Percentiles rank a stretch among this genome's conserved stretches.
These are phyloP conservation scores for Copidosoma floridanum DNA, from an alignment of 1,140 invertebrate genomes.

Conservation along the genomic window DNA sequence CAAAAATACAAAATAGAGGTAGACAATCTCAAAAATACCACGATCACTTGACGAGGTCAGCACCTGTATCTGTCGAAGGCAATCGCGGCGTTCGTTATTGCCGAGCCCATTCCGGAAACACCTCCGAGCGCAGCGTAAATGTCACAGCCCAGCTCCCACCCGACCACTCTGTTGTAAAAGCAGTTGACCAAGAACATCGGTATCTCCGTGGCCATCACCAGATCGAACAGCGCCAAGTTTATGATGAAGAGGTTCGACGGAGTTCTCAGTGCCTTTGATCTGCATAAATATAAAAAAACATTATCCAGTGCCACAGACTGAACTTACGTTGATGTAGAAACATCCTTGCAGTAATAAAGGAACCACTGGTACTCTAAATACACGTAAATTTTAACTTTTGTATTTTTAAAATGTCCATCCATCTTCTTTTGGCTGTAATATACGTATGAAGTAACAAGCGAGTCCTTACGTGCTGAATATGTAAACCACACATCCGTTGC, in stretches of 20 bases:
- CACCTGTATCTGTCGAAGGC: slow-evolving; percentile 76
- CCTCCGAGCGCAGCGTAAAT: slow-evolving; percentile 68
- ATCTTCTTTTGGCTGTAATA: too few relatives aligned
- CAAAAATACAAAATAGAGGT: not conserved
- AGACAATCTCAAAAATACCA: not conserved
- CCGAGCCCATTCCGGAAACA: slow-evolving; percentile 70
- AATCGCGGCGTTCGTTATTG: slow-evolving; percentile 73
- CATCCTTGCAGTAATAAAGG: too few relatives aligned
- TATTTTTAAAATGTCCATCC: too few relatives aligned
- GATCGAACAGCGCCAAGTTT: slow-evolving; percentile 74
- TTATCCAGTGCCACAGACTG: too few relatives aligned
- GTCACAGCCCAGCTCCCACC: slow-evolving; percentile 69
- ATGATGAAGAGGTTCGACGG: slow-evolving; percentile 79
- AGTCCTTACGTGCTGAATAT: slow-evolving; percentile 74
- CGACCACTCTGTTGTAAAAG: slow-evolving; percentile 64
- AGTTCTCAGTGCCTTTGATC: slow-evolving; percentile 71
- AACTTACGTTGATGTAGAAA: too few relatives aligned
- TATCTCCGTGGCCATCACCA: slow-evolving; percentile 75
- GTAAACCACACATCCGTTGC: slow-evolving; percentile 80
- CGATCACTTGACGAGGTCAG: not conserved
- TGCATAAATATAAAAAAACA: too few relatives aligned
- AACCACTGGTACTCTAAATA: too few relatives aligned
- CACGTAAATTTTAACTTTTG: too few relatives aligned
- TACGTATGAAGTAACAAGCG: not conserved
- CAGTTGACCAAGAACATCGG: slow-evolving; percentile 70